Conservation (phyloP, 2,113 vertebrate species). For the Pteropus alecto region DNA sequence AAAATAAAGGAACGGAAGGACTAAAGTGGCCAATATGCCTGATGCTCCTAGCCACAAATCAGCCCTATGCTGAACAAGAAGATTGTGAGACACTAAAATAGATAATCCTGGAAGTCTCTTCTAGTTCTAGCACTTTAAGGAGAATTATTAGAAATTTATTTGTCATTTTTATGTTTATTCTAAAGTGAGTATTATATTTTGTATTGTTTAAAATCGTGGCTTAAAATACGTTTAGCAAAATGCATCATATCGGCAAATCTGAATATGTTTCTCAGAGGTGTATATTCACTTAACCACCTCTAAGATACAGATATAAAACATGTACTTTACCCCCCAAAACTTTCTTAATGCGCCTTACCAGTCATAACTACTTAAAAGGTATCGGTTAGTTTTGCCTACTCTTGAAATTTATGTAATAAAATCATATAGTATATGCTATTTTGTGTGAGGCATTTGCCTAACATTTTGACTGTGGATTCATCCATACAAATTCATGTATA, state of each 20-base stretch:
- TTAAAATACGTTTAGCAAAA: neutral
- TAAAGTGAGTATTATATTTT: neutral
- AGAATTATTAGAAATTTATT: neutral
- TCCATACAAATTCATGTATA: neutral
- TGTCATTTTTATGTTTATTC: neutral
- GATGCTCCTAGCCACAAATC: neutral
- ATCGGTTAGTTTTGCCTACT: too few relatives aligned
- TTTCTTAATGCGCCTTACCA: neutral
- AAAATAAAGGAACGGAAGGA: neutral
- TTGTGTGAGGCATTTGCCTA: neutral
- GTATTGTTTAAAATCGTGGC: neutral
- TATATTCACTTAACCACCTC: neutral
- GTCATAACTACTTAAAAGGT: too few relatives aligned
- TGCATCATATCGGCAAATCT: neutral
- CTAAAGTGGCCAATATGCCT: neutral
- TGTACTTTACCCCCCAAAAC: neutral
- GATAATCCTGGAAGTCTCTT: neutral
- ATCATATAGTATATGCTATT: neutral
- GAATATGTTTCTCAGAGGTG: too few relatives aligned
- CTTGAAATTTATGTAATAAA: too few relatives aligned
- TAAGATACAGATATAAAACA: neutral
- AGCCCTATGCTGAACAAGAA: neutral
- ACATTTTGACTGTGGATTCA: neutral
- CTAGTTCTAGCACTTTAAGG: neutral
- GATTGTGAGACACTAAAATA: neutral